Base-by-base conservation (phyloP, 2,113 vertebrate genomes). In the Micronycteris hirsuta region DNA sequence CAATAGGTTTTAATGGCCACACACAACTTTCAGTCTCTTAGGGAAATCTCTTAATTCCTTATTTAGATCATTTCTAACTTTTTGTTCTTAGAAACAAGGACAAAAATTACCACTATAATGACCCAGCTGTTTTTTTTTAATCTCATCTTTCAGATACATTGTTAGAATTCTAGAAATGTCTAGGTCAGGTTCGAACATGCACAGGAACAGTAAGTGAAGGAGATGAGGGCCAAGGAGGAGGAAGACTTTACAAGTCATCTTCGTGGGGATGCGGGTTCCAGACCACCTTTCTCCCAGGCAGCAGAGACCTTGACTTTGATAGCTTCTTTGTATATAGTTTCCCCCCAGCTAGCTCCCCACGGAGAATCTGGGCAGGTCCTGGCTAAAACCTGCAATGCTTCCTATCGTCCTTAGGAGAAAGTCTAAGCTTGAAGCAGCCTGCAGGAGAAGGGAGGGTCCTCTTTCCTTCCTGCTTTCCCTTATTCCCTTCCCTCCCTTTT, bases 1-100 rank as follows among this genome's bases (percentile, higher is more conserved):
- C 47, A 63, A 31, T 19, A 88, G 52, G 31, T 81, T 91, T 94
- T 87, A 84, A 43, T 84, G 12, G n/a, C 20, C 67, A 4, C 12
- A 47, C 19, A 54, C 8, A 47, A 76, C 49, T 19, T n/a, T 71
- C 58, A 22, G 61, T 76, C n/a, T n/a, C 41, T 43, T 8, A 52
- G 28, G 41, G 49, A 38, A 52, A 31, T 16, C 36, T 56, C 36
- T 86, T 78, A 68, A n/a, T 45, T 83, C 28, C 36, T n/a, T 80
- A 28, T 74, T 22, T 54, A 73, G 45, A 54, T 82, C 12, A 56
- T 83, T 83, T 91, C 82, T 89, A 93, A 78, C 4, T 20, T 84
- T 97, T 54, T 68, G 17, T 78, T 97, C 73, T 88, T 54, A 36
- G 54, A 77, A 77, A 68, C 14, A 93, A 94, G 61, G 15, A 43